Evolutionary conservation across 2,888 invertebrate genomes (phyloP), one percentile per base, ranked within the genome.

Genomic region (Villa cingulata): DNA sequence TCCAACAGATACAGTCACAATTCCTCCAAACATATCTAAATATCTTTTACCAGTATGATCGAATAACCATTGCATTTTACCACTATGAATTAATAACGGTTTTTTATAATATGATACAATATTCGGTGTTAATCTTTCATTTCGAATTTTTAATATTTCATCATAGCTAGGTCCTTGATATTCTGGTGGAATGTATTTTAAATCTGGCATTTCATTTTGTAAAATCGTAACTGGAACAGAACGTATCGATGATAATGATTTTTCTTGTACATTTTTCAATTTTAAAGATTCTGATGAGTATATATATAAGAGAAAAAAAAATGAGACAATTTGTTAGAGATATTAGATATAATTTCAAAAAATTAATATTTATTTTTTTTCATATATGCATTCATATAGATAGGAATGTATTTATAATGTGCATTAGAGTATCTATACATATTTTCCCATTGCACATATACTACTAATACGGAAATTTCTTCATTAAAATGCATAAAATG

Each of bases 1-100:
- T 19, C 96, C 96, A 3, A 96, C 92, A 46, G 92, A 92, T 37
- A 97, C 89, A 0, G 97, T 98, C 16, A 94, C 95, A 57, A 98
- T 96, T 9, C 97, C 97, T 6, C 83, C 96, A 63, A 94, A 91
- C 73, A 97, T 80, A 66, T 98, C 97, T 54, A 98, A 73, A 67
- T 95, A 98, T 57, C 90, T 75, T 53, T 76, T 80, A 4, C 92
- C 92, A 46, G 78, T 74, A 54, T 85, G 77, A 66, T 96, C 95
- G 68, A 80, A 96, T 6, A 96, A 68, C 85, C 88, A 96, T 68
- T 96, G 96, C 80, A 85, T 89, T 60, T 83, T 76, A 0, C 90
- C 95, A 59, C 86, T 85, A 60, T 86, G 80, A 1, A 97, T 72
- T 9, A 92, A 72, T 38, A 97, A 59, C 0, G 95, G 95, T 52